Conservation (phyloP, 2,888 invertebrate genomes). For the Seira ritae region DNA sequence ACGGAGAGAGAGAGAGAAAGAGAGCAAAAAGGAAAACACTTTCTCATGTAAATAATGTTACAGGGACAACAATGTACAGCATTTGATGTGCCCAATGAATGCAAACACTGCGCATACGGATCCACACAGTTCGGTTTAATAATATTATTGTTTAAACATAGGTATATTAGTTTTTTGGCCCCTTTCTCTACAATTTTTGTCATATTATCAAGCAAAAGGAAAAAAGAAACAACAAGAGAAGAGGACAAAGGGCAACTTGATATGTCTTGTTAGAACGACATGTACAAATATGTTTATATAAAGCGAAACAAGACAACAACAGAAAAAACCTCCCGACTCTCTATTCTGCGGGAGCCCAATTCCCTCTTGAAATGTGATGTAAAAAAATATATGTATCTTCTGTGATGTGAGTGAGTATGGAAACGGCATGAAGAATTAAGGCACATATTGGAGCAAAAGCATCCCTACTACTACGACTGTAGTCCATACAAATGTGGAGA, state of each 20-base stretch:
- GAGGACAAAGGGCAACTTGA: conserved; percentile 41
- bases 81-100: conserved; percentile 52
- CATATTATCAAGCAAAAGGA: conserved; percentile 45
- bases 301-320: too few relatives aligned
- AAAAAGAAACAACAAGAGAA: too few relatives aligned
- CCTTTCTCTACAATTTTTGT: conserved; percentile 38
- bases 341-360: too few relatives aligned
- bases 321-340: too few relatives aligned
- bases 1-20: conserved; percentile 16
- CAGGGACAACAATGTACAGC: too few relatives aligned
- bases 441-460: too few relatives aligned
- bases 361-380: too few relatives aligned
- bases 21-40: background rate
- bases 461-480: too few relatives aligned
- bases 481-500: conserved; percentile 35
- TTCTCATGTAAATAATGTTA: conserved; percentile 28
- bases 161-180: conserved; percentile 14
- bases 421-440: too few relatives aligned
- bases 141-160: conserved; percentile 20
- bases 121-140: conserved; percentile 9
- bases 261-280: conserved; percentile 26
- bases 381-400: too few relatives aligned
- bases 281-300: too few relatives aligned
- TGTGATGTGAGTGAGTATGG: too few relatives aligned
- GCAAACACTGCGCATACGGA: conserved; percentile 23